These are phyloP conservation scores for Tragopan temminckii DNA, from an alignment of 2,797 vertebrate species.

Conservation along the genomic window DNA sequence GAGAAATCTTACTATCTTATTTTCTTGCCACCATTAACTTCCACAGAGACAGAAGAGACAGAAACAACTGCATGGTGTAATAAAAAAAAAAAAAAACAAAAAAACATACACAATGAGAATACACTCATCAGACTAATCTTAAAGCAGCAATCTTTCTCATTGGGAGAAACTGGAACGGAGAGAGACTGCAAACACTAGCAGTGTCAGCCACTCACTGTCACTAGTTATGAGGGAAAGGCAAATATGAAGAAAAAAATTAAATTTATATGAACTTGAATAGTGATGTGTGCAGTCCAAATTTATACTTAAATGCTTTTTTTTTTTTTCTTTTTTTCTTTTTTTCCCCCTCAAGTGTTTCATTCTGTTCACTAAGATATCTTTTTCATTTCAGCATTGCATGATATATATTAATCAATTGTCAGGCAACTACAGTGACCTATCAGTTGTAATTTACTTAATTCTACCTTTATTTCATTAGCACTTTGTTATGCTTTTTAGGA, in stretches of 20 bases:
- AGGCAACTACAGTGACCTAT: neutral
- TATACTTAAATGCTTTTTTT: neutral
- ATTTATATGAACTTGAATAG: neutral
- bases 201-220: neutral
- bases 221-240: neutral
- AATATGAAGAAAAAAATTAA: neutral
- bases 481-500: neutral
- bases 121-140: constrained; percentile 48
- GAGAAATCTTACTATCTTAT: constrained; percentile 32
- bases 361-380: neutral
- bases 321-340: neutral
- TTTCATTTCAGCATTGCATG: neutral
- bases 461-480: neutral
- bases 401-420: neutral
- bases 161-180: neutral
- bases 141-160: constrained; percentile 16
- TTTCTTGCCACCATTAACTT: constrained; percentile 42
- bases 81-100: constrained; percentile 64
- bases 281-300: neutral
- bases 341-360: neutral
- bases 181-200: neutral
- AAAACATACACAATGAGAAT: constrained; percentile 43
- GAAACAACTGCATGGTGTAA: constrained; percentile 57
- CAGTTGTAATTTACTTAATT: neutral
- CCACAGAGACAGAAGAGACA: constrained; percentile 43